Evolutionary conservation across 1,140 invertebrate genomes (phyloP).

Genomic region (Drosophila biarmipes): DNA sequence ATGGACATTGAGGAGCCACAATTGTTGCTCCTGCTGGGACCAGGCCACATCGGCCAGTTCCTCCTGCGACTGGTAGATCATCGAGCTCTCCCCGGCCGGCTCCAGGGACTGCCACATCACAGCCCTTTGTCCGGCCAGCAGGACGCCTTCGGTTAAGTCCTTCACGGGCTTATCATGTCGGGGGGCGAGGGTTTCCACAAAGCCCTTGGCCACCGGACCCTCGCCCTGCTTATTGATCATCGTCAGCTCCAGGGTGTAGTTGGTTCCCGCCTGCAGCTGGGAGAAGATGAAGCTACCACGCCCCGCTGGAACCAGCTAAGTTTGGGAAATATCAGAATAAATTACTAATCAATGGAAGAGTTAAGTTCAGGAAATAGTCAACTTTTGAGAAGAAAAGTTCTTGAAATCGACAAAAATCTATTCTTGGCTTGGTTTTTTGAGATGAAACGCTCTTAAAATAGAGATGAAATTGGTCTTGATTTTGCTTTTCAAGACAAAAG

Average conservation of each 20-base stretch:
- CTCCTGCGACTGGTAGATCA: constrained; percentile 43
- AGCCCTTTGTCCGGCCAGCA: constrained; percentile 88
- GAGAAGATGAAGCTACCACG: constrained; percentile 87
- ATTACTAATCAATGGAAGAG: too few relatives aligned
- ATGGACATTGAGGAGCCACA: constrained; percentile 89
- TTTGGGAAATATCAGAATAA: background rate
- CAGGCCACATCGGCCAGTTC: constrained; percentile 88
- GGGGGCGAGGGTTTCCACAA: constrained; percentile 86
- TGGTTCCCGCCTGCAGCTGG: constrained; percentile 90
- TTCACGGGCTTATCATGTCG: constrained; percentile 58
- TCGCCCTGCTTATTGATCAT: constrained; percentile 93
- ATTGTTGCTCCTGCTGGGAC: constrained; percentile 88
- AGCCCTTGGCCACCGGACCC: constrained; percentile 86
- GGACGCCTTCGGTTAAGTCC: constrained; percentile 85
- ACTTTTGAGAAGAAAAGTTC: too few relatives aligned
- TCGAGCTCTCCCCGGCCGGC: constrained; percentile 86
- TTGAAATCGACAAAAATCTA: too few relatives aligned
- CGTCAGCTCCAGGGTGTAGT: constrained; percentile 91
- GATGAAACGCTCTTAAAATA: too few relatives aligned
- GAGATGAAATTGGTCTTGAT: too few relatives aligned
- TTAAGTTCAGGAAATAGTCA: too few relatives aligned
- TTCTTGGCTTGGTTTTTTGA: too few relatives aligned
- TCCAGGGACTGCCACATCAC: constrained; percentile 89
- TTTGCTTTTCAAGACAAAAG: too few relatives aligned
- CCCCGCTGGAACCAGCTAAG: constrained; percentile 35